phyloP scores from a whole-genome alignment of 2,797 vertebrate genomes.

The Artibeus jamaicensis region DNA sequence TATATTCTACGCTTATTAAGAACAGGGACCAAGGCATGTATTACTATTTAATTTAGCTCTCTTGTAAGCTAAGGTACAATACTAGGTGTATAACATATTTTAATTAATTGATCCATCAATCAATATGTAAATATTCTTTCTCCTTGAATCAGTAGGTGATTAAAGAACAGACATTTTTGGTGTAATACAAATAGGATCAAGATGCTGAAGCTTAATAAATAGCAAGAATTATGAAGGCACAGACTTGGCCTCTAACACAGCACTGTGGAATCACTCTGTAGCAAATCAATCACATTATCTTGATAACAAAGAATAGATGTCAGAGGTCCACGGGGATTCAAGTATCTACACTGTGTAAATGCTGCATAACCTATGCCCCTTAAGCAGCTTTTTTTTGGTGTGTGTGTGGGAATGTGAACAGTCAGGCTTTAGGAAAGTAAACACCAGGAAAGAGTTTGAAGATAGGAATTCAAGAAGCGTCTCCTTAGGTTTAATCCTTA shows the following conservation, averaged over 20 bases:
- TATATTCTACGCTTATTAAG: not conserved
- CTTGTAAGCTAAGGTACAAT: not conserved
- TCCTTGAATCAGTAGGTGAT: not conserved
- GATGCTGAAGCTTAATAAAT: slow-evolving; percentile 61
- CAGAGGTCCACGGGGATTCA: slow-evolving; percentile 33
- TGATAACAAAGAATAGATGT: not conserved
- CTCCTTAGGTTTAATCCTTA: not conserved
- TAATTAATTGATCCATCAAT: not conserved
- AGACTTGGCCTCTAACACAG: not conserved
- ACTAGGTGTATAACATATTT: not conserved
- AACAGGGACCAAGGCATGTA: not conserved
- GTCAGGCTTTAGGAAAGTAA: not conserved
- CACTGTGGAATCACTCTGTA: not conserved
- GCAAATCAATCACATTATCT: not conserved
- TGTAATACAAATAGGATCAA: slow-evolving; percentile 56
- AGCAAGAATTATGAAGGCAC: slow-evolving; percentile 1
- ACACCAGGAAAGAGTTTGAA: not conserved
- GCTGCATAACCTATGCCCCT: slow-evolving; percentile 46
- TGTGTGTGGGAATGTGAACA: not conserved
- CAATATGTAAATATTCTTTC: not conserved
- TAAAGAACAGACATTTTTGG: slow-evolving; percentile 57
- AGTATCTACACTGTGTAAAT: slow-evolving; percentile 40
- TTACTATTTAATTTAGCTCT: not conserved
- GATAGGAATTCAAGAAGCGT: not conserved
- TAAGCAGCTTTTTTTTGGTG: not conserved